These are phyloP conservation scores for Rhyacophila brunnea DNA, from an alignment of 1,140 invertebrate genomes.

Conservation along the genomic window DNA sequence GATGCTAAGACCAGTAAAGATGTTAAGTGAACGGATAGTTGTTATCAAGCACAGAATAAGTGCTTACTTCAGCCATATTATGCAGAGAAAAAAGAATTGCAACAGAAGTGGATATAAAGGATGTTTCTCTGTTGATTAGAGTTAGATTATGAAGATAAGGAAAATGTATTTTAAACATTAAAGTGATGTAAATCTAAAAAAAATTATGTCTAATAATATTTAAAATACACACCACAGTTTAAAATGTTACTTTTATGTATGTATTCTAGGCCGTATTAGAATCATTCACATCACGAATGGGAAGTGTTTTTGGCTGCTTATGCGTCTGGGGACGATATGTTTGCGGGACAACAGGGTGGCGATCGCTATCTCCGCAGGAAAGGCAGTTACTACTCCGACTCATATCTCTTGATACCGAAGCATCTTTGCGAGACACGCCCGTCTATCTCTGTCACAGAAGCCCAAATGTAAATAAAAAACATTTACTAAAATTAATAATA, in stretches of 20 bases:
- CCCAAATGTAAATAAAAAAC: constrained; percentile 65
- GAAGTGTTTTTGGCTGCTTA: constrained; percentile 61
- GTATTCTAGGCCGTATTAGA: constrained; percentile 28
- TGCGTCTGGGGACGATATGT: constrained; percentile 72
- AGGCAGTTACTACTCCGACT: constrained; percentile 70
- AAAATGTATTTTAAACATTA: too few species aligned
- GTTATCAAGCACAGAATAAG: too few species aligned
- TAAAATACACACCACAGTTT: neutral
- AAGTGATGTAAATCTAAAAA: too few species aligned
- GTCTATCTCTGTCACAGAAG: constrained; percentile 81
- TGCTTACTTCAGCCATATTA: too few species aligned
- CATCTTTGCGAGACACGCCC: constrained; percentile 70
- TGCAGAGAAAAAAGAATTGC: too few species aligned
- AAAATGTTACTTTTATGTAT: constrained; percentile 1
- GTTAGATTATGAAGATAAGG: too few species aligned
- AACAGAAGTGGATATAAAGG: too few species aligned
- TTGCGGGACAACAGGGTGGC: constrained; percentile 78
- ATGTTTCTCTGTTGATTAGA: too few species aligned
- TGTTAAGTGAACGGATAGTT: too few species aligned
- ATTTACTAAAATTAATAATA: too few species aligned
- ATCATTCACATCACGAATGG: constrained; percentile 29
- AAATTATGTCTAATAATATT: neutral
- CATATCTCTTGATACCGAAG: constrained; percentile 62
- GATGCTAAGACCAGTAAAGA: too few species aligned
- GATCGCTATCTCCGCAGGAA: constrained; percentile 69